Percentiles rank a stretch among this genome's conserved stretches.
phyloP scores from a whole-genome alignment of 2,113 vertebrate species.

The Saguinus midas region DNA sequence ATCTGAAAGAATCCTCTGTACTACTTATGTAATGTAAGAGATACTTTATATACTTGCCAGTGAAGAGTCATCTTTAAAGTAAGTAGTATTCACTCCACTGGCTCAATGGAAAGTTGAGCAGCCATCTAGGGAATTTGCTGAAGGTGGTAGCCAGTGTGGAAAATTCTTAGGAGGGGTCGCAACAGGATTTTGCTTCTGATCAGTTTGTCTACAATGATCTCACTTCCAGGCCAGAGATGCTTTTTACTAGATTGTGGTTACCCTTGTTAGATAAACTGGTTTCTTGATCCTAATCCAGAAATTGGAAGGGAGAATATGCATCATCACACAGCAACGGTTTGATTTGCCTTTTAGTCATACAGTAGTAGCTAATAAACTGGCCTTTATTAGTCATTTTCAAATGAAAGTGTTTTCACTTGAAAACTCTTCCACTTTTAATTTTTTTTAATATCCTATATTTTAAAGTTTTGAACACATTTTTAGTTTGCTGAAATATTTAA shows the following conservation, averaged over 20 bases:
- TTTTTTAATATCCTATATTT: background rate
- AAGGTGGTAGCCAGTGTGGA: background rate
- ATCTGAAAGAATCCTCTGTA: conserved; percentile 15
- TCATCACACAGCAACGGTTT: background rate
- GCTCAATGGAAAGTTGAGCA: background rate
- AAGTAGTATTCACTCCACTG: background rate
- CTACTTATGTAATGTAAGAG: conserved; percentile 6
- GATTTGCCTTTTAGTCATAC: background rate
- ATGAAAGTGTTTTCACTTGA: background rate
- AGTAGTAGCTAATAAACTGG: background rate
- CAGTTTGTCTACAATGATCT: background rate
- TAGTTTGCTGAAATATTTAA: conserved; percentile 21
- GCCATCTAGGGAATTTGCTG: background rate
- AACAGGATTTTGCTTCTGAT: background rate
- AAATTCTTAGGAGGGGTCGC: conserved; percentile 13
- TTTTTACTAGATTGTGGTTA: background rate
- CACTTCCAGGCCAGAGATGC: background rate
- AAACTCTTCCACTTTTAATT: conserved; percentile 25
- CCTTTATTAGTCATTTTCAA: background rate
- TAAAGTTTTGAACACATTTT: background rate
- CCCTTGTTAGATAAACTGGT: background rate
- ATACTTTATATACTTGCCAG: background rate
- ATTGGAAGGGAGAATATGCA: background rate
- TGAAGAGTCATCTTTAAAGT: conserved; percentile 40
- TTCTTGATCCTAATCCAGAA: conserved; percentile 15